phyloP scores from a whole-genome alignment of 2,797 vertebrate species.

The Chelidonichthys spinosus region DNA sequence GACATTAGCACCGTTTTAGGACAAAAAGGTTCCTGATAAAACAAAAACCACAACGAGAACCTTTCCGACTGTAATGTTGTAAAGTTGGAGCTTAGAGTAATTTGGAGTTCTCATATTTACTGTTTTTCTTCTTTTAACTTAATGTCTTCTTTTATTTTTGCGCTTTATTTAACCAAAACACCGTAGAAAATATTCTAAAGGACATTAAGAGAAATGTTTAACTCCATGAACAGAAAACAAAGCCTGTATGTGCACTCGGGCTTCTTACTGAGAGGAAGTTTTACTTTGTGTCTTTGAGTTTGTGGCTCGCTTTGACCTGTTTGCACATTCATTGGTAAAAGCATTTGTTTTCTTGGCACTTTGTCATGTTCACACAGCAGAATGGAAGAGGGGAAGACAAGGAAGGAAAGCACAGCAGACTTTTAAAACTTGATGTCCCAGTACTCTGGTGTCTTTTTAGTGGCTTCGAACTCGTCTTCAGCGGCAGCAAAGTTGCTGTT shows the following conservation, averaged over 20 bases:
- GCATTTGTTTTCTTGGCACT: constrained; percentile 43
- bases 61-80: not conserved
- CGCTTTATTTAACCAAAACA: constrained; percentile 15
- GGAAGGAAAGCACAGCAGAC: constrained; percentile 6
- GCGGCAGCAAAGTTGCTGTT: constrained; percentile 44
- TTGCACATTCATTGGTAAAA: constrained; percentile 65
- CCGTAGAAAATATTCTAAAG: constrained; percentile 29
- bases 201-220: constrained; percentile 20
- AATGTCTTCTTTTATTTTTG: not conserved
- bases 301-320: constrained; percentile 34
- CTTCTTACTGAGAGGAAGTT: constrained; percentile 30
- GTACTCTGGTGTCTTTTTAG: constrained; percentile 70
- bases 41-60: constrained; percentile 33
- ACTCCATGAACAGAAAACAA: constrained; percentile 13
- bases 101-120: constrained; percentile 5
- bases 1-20: constrained; percentile 71
- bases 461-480: constrained; percentile 69
- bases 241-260: constrained; percentile 4
- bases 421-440: constrained; percentile 82
- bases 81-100: constrained; percentile 26
- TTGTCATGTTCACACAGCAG: constrained; percentile 48
- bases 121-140: constrained; percentile 15
- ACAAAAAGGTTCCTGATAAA: constrained; percentile 29
- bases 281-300: constrained; percentile 33
- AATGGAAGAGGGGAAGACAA: constrained; percentile 40